Evolutionary conservation across 2,797 vertebrate genomes (phyloP), one percentile per base, ranked within the genome.

Genomic region (Poeciliopsis presidionis): DNA sequence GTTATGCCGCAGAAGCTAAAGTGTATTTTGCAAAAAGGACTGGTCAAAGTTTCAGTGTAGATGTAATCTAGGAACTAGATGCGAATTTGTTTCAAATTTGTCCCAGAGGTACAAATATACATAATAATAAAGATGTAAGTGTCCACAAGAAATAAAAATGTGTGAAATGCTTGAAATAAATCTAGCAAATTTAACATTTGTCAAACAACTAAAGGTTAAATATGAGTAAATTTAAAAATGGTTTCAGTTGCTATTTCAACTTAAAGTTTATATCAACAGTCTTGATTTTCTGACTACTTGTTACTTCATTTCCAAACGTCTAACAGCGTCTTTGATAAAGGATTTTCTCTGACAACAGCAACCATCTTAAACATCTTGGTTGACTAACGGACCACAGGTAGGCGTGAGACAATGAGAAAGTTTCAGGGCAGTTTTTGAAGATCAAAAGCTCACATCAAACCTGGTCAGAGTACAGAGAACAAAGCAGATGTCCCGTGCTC

Each of bases 401-500:
- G 63, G 76, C 72, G 57, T 33, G 20, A 81, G 75, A 84, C 39
- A 84, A 86, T 77, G 70, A 78, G 72, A 73, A 51, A 76, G 81
- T 81, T 39, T 75, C 70, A 84, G 81, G 59, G 67, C 36, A 83
- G 67, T 4, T 74, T 77, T 85, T 61, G 57, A 85, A 82, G 76
- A 81, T 82, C 76, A 83, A 71, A 83, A 85, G 79, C 83, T 84
- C 75, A 80, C 43, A 78, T 65, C 77, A 81, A 78, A 83, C 78
- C 84, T 86, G 81, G 87, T 83, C 84, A 77, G 86, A 86, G 80
- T 41, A 75, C 51, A 67, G 73, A 81, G 77, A 69, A 86, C 67
- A 80, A 81, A 86, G 79, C 92, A 93, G 90, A 90, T 92, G 93
- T 90, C 87, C 63, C 20, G 70, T 88, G 84, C 84, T 86, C 83